phyloP scores from a whole-genome alignment of 2,888 invertebrate genomes.

The Euplagia quadripunctaria region DNA sequence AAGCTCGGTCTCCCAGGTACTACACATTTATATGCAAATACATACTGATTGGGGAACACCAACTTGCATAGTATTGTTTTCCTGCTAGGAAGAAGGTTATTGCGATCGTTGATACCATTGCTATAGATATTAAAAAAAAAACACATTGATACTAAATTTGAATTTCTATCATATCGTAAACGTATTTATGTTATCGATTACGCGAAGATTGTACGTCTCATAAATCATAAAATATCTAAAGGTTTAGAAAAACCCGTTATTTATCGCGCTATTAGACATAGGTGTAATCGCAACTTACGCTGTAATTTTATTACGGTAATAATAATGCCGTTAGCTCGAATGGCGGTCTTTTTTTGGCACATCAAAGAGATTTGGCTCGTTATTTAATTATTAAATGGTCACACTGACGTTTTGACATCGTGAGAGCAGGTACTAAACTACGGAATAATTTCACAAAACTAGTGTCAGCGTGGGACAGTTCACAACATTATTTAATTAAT shows the following conservation, averaged over 20 bases:
- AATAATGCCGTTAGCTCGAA: not conserved
- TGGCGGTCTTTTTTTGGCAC: not conserved
- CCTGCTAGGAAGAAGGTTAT: too few relatives aligned
- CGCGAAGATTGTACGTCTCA: too few relatives aligned
- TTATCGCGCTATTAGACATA: not conserved
- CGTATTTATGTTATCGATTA: too few relatives aligned
- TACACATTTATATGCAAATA: too few relatives aligned
- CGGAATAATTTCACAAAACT: not conserved
- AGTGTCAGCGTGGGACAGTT: not conserved
- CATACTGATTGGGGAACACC: too few relatives aligned
- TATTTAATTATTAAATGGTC: slow-evolving; percentile 3
- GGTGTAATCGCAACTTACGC: not conserved
- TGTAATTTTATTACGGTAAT: slow-evolving; percentile 1
- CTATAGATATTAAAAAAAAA: too few relatives aligned
- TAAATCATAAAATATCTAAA: not conserved
- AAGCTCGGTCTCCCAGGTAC: too few relatives aligned
- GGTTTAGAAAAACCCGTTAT: not conserved
- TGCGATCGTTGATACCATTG: too few relatives aligned
- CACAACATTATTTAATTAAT: not conserved
- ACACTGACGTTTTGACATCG: not conserved
- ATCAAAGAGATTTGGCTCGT: slow-evolving; percentile 11
- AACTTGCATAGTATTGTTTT: too few relatives aligned
- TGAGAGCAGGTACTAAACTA: not conserved
- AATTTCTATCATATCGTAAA: too few relatives aligned
- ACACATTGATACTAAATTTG: too few relatives aligned